Evolutionary conservation across 2,888 invertebrate species (phyloP).

Genomic region (Phlogophora meticulosa): DNA sequence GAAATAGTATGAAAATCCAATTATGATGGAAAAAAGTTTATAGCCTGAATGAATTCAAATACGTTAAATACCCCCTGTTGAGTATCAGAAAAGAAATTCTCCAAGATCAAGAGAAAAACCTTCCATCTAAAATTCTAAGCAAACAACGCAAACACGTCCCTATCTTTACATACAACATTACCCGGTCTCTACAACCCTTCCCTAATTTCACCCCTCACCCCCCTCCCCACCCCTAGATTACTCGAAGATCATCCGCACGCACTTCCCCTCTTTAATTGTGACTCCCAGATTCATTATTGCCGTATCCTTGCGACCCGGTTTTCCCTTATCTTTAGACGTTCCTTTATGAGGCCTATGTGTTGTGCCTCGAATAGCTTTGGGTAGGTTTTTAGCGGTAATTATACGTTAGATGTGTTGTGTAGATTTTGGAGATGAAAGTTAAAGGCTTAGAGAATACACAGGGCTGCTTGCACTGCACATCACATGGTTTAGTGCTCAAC

Average conservation of each 20-base stretch:
- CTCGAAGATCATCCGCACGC: slow-evolving; percentile 88
- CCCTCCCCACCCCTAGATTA: slow-evolving; percentile 78
- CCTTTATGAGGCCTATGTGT: slow-evolving; percentile 49
- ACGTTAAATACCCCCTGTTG: too few species aligned
- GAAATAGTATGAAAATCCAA: too few species aligned
- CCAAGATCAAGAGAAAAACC: slow-evolving; percentile 29
- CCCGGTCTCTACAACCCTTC: slow-evolving; percentile 41
- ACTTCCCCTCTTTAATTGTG: slow-evolving; percentile 90
- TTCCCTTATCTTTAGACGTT: slow-evolving; percentile 84
- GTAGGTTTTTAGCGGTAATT: slow-evolving; percentile 29
- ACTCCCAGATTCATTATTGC: slow-evolving; percentile 89
- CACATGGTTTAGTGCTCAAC: too few species aligned
- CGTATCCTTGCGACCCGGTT: slow-evolving; percentile 87
- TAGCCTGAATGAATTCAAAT: too few species aligned
- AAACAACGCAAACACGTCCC: slow-evolving; percentile 37
- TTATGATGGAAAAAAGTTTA: too few species aligned
- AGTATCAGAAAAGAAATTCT: neutral
- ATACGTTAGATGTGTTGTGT: slow-evolving; percentile 32
- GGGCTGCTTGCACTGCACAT: too few species aligned
- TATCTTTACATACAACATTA: slow-evolving; percentile 57
- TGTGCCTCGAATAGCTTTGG: slow-evolving; percentile 36
- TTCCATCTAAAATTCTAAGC: slow-evolving; percentile 12
- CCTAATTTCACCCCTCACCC: slow-evolving; percentile 65
- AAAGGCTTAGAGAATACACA: neutral
- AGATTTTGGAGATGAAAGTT: slow-evolving; percentile 29